Conservation (phyloP, 2,888 invertebrate species). For the Athetis lepigone region DNA sequence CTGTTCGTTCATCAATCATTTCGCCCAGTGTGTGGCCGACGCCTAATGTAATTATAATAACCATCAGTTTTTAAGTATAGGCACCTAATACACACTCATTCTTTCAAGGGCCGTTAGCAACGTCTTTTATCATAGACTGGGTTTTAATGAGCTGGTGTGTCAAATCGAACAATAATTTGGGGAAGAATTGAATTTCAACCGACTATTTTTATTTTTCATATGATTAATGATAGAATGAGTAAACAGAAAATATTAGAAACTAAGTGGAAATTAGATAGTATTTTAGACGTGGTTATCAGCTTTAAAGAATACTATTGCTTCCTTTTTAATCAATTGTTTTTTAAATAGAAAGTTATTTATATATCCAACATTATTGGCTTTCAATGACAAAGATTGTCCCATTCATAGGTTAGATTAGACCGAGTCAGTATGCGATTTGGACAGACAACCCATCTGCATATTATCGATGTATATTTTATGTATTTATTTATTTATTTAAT, state of each 20-base stretch:
- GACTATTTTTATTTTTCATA: not conserved
- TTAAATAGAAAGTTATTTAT: too few species aligned
- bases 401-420: too few species aligned
- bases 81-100: conserved; percentile 16
- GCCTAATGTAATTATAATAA: conserved; percentile 59
- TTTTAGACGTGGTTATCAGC: too few species aligned
- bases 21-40: conserved; percentile 33
- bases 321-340: too few species aligned
- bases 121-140: conserved; percentile 46
- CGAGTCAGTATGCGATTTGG: too few species aligned
- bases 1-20: conserved; percentile 54
- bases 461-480: too few species aligned
- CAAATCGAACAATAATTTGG: conserved; percentile 4
- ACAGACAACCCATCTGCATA: too few species aligned
- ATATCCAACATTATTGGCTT: too few species aligned
- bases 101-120: conserved; percentile 26
- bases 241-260: not conserved
- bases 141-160: conserved; percentile 5
- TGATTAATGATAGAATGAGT: conserved; percentile 2
- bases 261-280: too few species aligned
- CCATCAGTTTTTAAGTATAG: conserved; percentile 48
- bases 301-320: too few species aligned
- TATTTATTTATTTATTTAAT: too few species aligned
- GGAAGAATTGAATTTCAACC: not conserved
- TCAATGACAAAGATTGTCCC: too few species aligned